phyloP scores from a whole-genome alignment of 2,888 invertebrate genomes.

The Andrena camellia region DNA sequence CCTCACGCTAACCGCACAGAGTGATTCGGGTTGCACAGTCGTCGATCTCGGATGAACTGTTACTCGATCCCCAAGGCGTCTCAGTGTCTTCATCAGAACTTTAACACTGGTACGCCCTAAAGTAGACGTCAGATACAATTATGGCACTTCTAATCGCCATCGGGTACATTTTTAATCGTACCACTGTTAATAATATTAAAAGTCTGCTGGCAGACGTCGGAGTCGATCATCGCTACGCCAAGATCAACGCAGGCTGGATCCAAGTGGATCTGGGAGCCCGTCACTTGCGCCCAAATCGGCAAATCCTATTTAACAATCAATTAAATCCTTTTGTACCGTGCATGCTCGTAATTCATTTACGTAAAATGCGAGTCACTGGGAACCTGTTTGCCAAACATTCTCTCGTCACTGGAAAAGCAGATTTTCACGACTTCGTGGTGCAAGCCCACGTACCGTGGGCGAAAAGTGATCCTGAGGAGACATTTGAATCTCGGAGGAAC shows the following conservation, averaged over 20 bases:
- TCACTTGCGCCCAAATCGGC: constrained; percentile 52
- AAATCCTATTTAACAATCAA: constrained; percentile 27
- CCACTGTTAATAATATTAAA: constrained; percentile 55
- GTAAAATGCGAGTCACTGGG: not conserved
- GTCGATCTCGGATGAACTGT: constrained; percentile 36
- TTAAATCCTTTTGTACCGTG: not conserved
- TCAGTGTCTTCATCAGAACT: constrained; percentile 35
- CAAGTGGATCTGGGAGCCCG: constrained; percentile 35
- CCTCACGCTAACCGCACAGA: constrained; percentile 23
- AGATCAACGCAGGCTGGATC: constrained; percentile 58
- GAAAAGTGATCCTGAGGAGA: constrained; percentile 31
- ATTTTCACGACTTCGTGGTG: constrained; percentile 48
- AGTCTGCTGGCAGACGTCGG: constrained; percentile 50
- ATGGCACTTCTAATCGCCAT: not conserved
- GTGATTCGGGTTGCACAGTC: constrained; percentile 16
- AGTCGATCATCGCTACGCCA: constrained; percentile 48
- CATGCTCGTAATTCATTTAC: not conserved
- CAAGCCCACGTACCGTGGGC: constrained; percentile 32
- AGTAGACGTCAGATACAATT: not conserved
- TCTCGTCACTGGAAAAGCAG: not conserved
- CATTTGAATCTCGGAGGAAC: constrained; percentile 38
- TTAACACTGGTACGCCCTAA: constrained; percentile 24
- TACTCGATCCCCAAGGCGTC: constrained; percentile 27
- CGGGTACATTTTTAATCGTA: not conserved
- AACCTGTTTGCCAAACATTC: constrained; percentile 35